A percentile compares a stretch with the other conserved stretches of the same genome.
phyloP scores from a whole-genome alignment of 2,797 vertebrate species.

The Fringilla coelebs region DNA sequence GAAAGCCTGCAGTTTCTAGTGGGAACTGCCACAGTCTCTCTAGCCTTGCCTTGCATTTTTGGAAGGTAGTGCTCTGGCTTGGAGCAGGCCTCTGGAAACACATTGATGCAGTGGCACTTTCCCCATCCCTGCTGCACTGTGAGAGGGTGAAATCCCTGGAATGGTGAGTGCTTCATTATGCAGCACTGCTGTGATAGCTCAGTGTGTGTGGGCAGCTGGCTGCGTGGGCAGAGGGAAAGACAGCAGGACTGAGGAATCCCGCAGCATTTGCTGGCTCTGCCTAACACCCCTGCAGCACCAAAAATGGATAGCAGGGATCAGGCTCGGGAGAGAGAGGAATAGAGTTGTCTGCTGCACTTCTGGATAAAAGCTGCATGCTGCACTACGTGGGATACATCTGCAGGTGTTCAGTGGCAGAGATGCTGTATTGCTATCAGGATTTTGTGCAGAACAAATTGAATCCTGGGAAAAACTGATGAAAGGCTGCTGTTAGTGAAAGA shows the following conservation, averaged over 20 bases:
- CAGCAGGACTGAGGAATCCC: constrained; percentile 63
- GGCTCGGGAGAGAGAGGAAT: not conserved
- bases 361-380: not conserved
- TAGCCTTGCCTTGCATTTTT: not conserved
- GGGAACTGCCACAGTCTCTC: not conserved
- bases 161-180: constrained; percentile 3
- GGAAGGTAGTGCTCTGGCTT: not conserved
- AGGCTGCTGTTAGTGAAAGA: not conserved
- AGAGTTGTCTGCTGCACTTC: not conserved
- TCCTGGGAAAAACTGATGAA: not conserved
- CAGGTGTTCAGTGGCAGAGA: not conserved
- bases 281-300: not conserved
- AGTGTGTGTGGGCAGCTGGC: constrained; percentile 35
- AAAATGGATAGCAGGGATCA: not conserved
- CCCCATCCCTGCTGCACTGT: not conserved
- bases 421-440: not conserved
- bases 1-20: not conserved
- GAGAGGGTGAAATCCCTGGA: constrained; percentile 55
- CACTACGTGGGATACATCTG: not conserved
- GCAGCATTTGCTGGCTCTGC: not conserved
- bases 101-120: not conserved
- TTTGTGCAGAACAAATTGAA: not conserved
- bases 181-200: constrained; percentile 36
- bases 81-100: not conserved
- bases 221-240: constrained; percentile 65